Evolutionary conservation across 2,797 vertebrate species (phyloP).

Genomic region (Alosa sapidissima): DNA sequence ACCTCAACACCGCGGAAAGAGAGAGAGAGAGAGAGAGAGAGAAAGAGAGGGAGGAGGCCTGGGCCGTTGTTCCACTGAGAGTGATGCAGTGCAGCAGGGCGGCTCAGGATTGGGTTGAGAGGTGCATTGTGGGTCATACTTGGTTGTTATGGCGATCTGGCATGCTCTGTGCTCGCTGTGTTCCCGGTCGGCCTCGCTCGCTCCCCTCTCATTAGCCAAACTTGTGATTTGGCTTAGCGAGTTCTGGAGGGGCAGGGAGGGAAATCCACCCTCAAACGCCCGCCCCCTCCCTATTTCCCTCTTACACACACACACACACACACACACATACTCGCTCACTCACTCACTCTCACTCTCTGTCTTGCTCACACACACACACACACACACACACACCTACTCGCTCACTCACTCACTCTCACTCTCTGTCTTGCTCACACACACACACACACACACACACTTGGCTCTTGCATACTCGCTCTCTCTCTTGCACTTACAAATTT

Average conservation of each 20-base stretch:
- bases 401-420: neutral
- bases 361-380: neutral
- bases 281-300: neutral
- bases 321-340: too few relatives aligned
- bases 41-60: too few relatives aligned
- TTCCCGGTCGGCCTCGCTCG: slow-evolving; percentile 61
- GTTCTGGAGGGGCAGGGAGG: slow-evolving; percentile 46
- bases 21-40: neutral
- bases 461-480: neutral
- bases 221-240: slow-evolving; percentile 78
- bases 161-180: slow-evolving; percentile 62
- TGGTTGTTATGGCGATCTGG: slow-evolving; percentile 79
- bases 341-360: too few relatives aligned
- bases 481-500: neutral
- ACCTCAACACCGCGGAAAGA: slow-evolving; percentile 51
- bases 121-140: slow-evolving; percentile 78
- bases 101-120: slow-evolving; percentile 63
- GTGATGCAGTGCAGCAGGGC: slow-evolving; percentile 53
- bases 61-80: slow-evolving; percentile 52
- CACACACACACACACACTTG: too few relatives aligned
- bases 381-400: neutral
- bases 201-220: slow-evolving; percentile 73
- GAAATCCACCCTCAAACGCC: slow-evolving; percentile 3
- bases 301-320: too few relatives aligned
- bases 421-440: neutral